These are phyloP conservation scores for Anastrepha obliqua DNA, from an alignment of 1,140 invertebrate genomes.

Conservation along the genomic window DNA sequence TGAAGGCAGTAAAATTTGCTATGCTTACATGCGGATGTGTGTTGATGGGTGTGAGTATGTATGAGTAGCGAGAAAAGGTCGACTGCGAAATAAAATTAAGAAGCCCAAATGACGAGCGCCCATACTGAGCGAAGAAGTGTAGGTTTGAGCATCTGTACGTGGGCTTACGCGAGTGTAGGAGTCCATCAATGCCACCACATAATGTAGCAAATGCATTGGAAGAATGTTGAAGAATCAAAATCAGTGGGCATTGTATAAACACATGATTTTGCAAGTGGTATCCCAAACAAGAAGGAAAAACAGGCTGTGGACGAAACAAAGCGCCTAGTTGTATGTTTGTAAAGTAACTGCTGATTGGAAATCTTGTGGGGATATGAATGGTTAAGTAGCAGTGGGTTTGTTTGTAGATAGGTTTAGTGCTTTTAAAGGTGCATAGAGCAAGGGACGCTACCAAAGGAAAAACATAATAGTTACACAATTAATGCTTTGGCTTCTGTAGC, in stretches of 20 bases:
- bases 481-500: slow-evolving; percentile 49
- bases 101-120: slow-evolving; percentile 26
- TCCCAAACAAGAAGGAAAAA: background rate
- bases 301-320: background rate
- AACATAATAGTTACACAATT: slow-evolving; percentile 57
- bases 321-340: slow-evolving; percentile 30
- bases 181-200: slow-evolving; percentile 29
- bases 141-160: background rate
- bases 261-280: background rate
- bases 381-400: background rate
- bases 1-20: slow-evolving; percentile 23
- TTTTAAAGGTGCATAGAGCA: too few species aligned
- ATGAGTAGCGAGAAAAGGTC: slow-evolving; percentile 31
- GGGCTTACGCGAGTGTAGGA: background rate
- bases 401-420: background rate
- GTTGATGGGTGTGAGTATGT: background rate
- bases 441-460: background rate
- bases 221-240: slow-evolving; percentile 46
- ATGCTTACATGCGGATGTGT: background rate
- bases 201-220: slow-evolving; percentile 45
- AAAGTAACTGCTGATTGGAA: slow-evolving; percentile 56
- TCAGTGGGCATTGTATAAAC: slow-evolving; percentile 46
- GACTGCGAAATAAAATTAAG: slow-evolving; percentile 51
- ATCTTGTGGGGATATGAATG: slow-evolving; percentile 54
- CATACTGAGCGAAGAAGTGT: background rate